These are phyloP conservation scores for Calliphora vomitoria DNA, from an alignment of 2,888 invertebrate species.

Conservation along the genomic window DNA sequence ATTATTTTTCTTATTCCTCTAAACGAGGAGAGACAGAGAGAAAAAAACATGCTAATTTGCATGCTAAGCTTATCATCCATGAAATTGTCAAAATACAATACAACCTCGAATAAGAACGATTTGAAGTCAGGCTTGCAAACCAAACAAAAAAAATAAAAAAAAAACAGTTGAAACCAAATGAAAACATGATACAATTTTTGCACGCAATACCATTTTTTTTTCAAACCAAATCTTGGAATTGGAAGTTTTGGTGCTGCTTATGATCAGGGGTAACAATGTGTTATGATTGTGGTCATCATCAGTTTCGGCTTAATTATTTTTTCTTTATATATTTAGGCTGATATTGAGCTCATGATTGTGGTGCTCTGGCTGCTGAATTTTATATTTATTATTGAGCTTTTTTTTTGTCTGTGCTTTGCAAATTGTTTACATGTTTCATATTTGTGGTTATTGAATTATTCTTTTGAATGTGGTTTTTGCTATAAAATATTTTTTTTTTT, in stretches of 20 bases:
- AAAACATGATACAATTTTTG: conserved; percentile 64
- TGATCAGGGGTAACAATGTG: conserved; percentile 64
- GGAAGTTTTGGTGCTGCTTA: conserved; percentile 16
- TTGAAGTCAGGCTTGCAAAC: conserved; percentile 35
- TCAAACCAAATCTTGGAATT: conserved; percentile 7
- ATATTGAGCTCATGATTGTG: conserved; percentile 2
- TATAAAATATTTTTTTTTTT: conserved; percentile 11
- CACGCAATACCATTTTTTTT: conserved; percentile 60
- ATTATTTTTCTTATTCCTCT: background rate
- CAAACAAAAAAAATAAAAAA: conserved; percentile 7
- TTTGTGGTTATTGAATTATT: conserved; percentile 16
- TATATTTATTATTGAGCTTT: background rate
- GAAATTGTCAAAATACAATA: conserved; percentile 62
- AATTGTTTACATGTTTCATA: conserved; percentile 39
- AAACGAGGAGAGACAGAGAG: background rate
- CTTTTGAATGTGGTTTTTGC: conserved; percentile 29
- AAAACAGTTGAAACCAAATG: background rate
- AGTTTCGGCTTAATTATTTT: conserved; percentile 57
- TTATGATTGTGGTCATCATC: conserved; percentile 72
- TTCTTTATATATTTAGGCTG: conserved; percentile 7
- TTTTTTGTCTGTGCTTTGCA: background rate
- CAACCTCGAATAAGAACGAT: conserved; percentile 38
- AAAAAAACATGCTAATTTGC: conserved; percentile 62
- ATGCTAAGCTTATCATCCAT: conserved; percentile 63
- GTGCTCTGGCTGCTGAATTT: background rate